Conservation (phyloP, 1,140 invertebrate genomes). For the Sogatella furcifera region DNA sequence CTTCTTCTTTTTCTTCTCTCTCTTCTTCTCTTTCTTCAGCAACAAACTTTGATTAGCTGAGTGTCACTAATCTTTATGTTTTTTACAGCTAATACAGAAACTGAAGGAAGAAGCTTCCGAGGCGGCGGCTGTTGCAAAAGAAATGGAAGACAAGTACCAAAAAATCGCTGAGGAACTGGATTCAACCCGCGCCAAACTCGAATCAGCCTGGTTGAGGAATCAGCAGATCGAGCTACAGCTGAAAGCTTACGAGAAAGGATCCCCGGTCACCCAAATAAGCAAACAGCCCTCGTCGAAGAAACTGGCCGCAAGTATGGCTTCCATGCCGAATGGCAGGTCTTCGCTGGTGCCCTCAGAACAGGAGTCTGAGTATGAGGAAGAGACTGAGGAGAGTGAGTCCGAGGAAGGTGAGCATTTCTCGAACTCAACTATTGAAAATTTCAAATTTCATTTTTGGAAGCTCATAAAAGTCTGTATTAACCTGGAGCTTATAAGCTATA, state of each 20-base stretch:
- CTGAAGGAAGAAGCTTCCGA: constrained; percentile 64
- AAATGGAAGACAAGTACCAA: constrained; percentile 67
- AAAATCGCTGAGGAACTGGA: constrained; percentile 62
- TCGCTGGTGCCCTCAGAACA: constrained; percentile 12
- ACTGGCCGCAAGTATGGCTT: constrained; percentile 15
- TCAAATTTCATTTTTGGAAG: background rate
- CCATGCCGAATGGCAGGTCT: constrained; percentile 21
- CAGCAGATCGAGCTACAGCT: constrained; percentile 53
- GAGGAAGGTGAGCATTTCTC: constrained; percentile 20
- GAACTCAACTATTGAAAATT: no score
- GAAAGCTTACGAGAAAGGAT: constrained; percentile 33
- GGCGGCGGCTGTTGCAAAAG: constrained; percentile 62
- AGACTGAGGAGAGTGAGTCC: constrained; percentile 26
- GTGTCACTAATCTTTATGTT: background rate
- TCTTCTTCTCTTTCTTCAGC: no score
- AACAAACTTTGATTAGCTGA: no score
- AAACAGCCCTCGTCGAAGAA: constrained; percentile 27
- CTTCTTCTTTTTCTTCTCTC: no score
- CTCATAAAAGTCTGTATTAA: no score
- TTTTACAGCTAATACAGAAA: constrained; percentile 27
- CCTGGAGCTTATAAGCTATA: no score
- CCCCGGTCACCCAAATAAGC: constrained; percentile 15
- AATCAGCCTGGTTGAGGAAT: constrained; percentile 65
- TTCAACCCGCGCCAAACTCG: constrained; percentile 58
- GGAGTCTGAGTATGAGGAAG: constrained; percentile 24